Evolutionary conservation across 2,888 invertebrate genomes (phyloP), one percentile per base, ranked within the genome.

Genomic region (Lamellibrachia columna): DNA sequence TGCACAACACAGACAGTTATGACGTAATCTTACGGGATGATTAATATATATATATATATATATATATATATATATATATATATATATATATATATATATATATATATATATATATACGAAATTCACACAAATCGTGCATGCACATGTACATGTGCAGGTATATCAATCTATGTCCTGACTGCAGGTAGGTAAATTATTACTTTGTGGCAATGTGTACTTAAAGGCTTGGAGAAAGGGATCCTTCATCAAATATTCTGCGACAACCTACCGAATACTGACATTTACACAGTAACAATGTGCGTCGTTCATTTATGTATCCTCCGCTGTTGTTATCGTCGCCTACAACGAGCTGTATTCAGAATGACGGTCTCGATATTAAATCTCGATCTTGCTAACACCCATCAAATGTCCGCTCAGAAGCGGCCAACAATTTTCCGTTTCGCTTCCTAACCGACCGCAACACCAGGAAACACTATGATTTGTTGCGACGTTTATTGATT

Each of bases 401-500:
- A 22, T 1, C 75, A 75, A 22, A 75, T 6, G 22, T 22, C 75
- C 75, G 22, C 3, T 6, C 22, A 75, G 75, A 4, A 15, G 15
- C 15, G 75, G 75, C 22, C 22, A n/a, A 22, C 15, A 75, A 75
- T 22, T 75, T 75, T 3, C 75, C 75, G 75, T 75, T 75, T 75
- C 75, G 75, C 75, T 75, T 75, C 75, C 75, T 75, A 75, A 75
- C 15, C 75, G 60, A 60, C 11, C 2, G 60, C 15, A 60, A 15
- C 11, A 15, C 11, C 15, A 75, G 22, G 75, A 75, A 75, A 22
- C n/a, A n/a, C 75, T 75, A 75, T 75, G 75, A 75, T 75, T 75
- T 75, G 75, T 75, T 75, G 22, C 75, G n/a, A 75, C 75, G 75
- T 75, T 11, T 75, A 75, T 75, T 75, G 75, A 75, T 75, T 75